Evolutionary conservation across 2,113 vertebrate genomes (phyloP), one percentile per base, ranked within the genome.

Genomic region (Siniperca knerii): DNA sequence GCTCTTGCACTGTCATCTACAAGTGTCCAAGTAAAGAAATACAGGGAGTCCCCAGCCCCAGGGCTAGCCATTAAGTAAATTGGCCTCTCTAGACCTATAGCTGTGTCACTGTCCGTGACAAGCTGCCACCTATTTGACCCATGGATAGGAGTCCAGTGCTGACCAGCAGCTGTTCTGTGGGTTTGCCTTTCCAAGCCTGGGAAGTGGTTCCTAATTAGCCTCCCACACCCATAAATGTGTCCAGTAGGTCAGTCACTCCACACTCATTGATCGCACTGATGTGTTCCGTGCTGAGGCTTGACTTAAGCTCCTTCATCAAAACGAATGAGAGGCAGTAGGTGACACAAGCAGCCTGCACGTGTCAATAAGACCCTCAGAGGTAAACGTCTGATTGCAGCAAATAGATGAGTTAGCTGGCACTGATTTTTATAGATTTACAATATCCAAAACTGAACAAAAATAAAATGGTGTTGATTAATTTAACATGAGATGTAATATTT

Each of bases 141-240:
- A 83, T 57, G 87, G 89, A 93, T 77, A 87, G 87, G 91, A 95
- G 93, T 94, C 94, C 93, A 92, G 92, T 92, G 90, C 93, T 96
- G 95, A 94, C 95, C 95, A 95, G 93, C 95, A 96, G 95, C 94
- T 96, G 96, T 92, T 96, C 91, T 69, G 84, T 87, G 89, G 90
- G 84, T 89, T 93, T 93, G 89, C 93, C 90, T 91, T 86, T 91
- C 87, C 85, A 90, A 92, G 94, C 94, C 95, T 96, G 96, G 95
- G 95, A 96, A 96, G 93, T 92, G 87, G 85, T 77, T 91, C 88
- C 93, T 96, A 96, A 96, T 96, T 96, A 95, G 94, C 95, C 95
- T 96, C 96, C 95, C 95, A 96, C 95, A 95, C 94, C 94, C 93
- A 95, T 96, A 96, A 96, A 96, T 87, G 92, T 92, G 93, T 95